These are phyloP conservation scores for Hemistola chrysoprasaria DNA, from an alignment of 2,888 invertebrate genomes.

Conservation along the genomic window DNA sequence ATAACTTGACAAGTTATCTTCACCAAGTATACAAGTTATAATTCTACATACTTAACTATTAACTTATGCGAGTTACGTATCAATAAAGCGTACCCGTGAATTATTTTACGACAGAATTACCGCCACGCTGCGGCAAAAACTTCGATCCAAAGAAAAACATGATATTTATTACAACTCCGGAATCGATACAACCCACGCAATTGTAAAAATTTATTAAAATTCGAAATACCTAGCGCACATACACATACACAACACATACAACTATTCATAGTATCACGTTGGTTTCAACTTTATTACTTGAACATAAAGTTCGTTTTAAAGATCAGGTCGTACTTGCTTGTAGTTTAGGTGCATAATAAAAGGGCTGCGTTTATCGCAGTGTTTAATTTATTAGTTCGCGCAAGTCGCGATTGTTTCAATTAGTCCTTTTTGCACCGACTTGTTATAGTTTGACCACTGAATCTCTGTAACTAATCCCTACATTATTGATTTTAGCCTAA, in stretches of 20 bases:
- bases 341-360: slow-evolving; percentile 16
- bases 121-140: slow-evolving; percentile 20
- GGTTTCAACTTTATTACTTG: slow-evolving; percentile 5
- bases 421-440: slow-evolving; percentile 30
- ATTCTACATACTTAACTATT: too few species aligned
- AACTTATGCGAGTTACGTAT: not conserved
- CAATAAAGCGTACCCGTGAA: slow-evolving; percentile 19
- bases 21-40: too few species aligned
- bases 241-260: too few species aligned
- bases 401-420: slow-evolving; percentile 30
- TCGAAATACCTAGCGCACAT: slow-evolving; percentile 17
- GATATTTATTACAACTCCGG: slow-evolving; percentile 29
- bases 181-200: slow-evolving; percentile 27
- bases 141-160: slow-evolving; percentile 23
- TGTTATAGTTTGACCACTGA: slow-evolving; percentile 10
- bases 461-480: slow-evolving; percentile 12
- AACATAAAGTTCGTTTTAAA: not conserved
- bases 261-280: not conserved
- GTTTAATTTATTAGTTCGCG: slow-evolving; percentile 28
- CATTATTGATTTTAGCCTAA: too few species aligned
- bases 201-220: slow-evolving; percentile 25
- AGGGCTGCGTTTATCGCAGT: slow-evolving; percentile 23
- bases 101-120: slow-evolving; percentile 26
- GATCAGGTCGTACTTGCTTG: too few species aligned
- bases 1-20: too few species aligned